phyloP scores from a whole-genome alignment of 2,113 vertebrate genomes.

The Scophthalmus maximus region DNA sequence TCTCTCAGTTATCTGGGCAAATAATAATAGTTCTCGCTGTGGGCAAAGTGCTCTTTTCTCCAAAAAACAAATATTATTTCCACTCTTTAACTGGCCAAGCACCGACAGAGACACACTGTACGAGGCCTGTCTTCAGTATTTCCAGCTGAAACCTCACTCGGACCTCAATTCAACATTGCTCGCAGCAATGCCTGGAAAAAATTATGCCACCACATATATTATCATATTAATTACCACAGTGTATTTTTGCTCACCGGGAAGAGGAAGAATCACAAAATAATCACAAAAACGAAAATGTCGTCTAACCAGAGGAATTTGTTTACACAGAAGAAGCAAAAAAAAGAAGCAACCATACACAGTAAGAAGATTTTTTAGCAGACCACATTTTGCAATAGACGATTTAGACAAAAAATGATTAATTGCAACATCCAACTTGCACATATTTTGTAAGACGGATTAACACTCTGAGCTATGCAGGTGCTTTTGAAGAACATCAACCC shows the following conservation, averaged over 20 bases:
- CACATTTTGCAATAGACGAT: conserved; percentile 14
- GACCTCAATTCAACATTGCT: conserved; percentile 69
- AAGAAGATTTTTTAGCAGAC: conserved; percentile 16
- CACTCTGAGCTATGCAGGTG: conserved; percentile 2
- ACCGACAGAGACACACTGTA: conserved; percentile 69
- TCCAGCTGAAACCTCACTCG: conserved; percentile 75
- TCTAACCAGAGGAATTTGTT: conserved; percentile 72
- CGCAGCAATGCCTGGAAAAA: conserved; percentile 70
- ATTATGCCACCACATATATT: conserved; percentile 63
- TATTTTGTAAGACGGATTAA: conserved; percentile 25
- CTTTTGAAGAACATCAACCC: conserved; percentile 35
- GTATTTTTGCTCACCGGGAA: conserved; percentile 60
- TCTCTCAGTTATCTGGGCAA: conserved; percentile 47
- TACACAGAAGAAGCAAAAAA: conserved; percentile 26
- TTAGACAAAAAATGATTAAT: neutral
- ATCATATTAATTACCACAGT: conserved; percentile 77
- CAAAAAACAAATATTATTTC: conserved; percentile 68
- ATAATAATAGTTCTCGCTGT: conserved; percentile 57
- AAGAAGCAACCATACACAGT: conserved; percentile 10
- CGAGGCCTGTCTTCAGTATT: conserved; percentile 64
- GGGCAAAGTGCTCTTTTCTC: conserved; percentile 27
- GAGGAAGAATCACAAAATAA: conserved; percentile 54
- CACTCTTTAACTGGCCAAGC: conserved; percentile 51
- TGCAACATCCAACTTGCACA: conserved; percentile 33
- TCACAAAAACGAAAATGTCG: conserved; percentile 53